A percentile compares a stretch with the other conserved stretches of the same genome.
phyloP scores from a whole-genome alignment of 2,888 invertebrate species.

The Andrena praecox region DNA sequence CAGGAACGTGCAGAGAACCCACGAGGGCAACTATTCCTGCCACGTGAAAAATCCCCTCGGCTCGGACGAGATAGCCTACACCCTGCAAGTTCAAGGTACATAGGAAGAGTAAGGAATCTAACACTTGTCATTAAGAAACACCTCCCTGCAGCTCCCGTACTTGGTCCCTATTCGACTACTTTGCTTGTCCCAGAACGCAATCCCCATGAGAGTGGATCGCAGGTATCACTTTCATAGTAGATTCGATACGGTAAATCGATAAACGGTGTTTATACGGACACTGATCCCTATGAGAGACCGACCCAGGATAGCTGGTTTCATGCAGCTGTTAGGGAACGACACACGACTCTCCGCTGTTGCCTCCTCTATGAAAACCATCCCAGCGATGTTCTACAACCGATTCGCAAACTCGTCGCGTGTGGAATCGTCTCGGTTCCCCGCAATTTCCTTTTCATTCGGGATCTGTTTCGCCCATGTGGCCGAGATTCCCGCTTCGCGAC shows the following conservation, averaged over 20 bases:
- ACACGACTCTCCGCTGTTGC: not conserved
- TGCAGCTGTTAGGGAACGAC: not conserved
- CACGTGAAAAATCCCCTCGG: constrained; percentile 86
- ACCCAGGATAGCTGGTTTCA: not conserved
- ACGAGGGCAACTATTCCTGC: constrained; percentile 87
- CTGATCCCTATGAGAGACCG: not conserved
- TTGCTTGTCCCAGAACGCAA: not conserved
- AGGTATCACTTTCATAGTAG: not conserved
- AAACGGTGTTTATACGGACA: not conserved
- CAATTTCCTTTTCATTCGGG: not conserved
- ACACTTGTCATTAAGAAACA: not conserved
- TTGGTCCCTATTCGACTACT: not conserved
- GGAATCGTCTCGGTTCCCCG: not conserved
- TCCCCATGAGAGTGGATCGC: not conserved
- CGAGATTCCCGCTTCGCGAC: not conserved
- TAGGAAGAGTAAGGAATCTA: not conserved
- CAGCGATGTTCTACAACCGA: too few relatives aligned
- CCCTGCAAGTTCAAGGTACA: constrained; percentile 86
- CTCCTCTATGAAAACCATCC: not conserved
- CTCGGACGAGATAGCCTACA: constrained; percentile 86
- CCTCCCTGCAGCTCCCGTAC: not conserved
- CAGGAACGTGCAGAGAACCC: constrained; percentile 85
- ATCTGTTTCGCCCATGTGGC: not conserved
- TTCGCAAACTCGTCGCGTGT: not conserved
- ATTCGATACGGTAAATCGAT: not conserved